These are phyloP conservation scores for Zaprionus capensis DNA, from an alignment of 1,140 invertebrate species.

Conservation along the genomic window DNA sequence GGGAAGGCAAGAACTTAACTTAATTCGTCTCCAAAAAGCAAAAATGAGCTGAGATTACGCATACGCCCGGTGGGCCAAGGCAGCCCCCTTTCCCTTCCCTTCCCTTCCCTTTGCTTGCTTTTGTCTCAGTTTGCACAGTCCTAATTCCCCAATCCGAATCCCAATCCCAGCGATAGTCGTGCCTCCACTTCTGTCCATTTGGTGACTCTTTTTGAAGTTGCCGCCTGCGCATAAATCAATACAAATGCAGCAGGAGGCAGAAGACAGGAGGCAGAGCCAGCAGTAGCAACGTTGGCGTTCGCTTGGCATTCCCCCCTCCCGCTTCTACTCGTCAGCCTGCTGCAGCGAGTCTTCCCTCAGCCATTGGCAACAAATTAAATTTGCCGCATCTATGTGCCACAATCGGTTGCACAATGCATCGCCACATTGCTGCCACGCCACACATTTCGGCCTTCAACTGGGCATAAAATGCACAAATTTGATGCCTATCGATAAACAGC, in stretches of 20 bases:
- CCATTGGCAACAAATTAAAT: slow-evolving; percentile 49
- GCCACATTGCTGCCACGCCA: slow-evolving; percentile 2
- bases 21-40: slow-evolving; percentile 2
- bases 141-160: slow-evolving; percentile 8
- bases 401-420: slow-evolving; percentile 38
- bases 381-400: slow-evolving; percentile 33
- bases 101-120: background rate
- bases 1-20: background rate
- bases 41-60: slow-evolving; percentile 58
- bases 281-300: slow-evolving; percentile 15
- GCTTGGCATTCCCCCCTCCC: slow-evolving; percentile 6
- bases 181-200: slow-evolving; percentile 40
- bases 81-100: background rate
- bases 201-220: slow-evolving; percentile 51
- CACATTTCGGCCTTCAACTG: slow-evolving; percentile 39
- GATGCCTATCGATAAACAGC: slow-evolving; percentile 15
- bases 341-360: background rate
- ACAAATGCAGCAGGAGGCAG: slow-evolving; percentile 46
- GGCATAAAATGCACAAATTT: slow-evolving; percentile 39
- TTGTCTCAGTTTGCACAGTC: background rate
- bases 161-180: slow-evolving; percentile 17
- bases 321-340: background rate
- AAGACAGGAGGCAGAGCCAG: background rate
- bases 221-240: slow-evolving; percentile 76
- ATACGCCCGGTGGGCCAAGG: slow-evolving; percentile 52